These are phyloP conservation scores for Tenthredo amoena DNA, from an alignment of 2,888 invertebrate genomes.

Conservation along the genomic window DNA sequence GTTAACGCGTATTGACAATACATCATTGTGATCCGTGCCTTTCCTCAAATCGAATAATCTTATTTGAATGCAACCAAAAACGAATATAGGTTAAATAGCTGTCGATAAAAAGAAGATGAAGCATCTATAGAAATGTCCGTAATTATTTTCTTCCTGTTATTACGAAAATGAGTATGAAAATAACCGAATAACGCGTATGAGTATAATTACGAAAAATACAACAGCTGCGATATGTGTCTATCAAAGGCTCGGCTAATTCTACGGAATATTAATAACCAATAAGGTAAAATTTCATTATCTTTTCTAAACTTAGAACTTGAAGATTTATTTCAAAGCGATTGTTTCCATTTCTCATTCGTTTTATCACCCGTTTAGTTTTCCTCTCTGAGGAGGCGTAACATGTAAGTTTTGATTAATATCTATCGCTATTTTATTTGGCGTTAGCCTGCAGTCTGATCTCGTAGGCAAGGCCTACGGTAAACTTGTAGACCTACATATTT, in stretches of 20 bases:
- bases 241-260: not conserved
- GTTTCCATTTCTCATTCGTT: not conserved
- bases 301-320: too few species aligned
- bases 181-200: not conserved
- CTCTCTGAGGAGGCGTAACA: not conserved
- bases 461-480: slow-evolving; percentile 33
- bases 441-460: not conserved
- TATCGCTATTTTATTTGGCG: not conserved
- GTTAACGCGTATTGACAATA: not conserved
- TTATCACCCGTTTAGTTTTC: not conserved
- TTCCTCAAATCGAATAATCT: too few species aligned
- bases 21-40: not conserved
- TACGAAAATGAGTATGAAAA: not conserved
- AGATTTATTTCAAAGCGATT: not conserved
- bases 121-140: not conserved
- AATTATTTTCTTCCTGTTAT: not conserved
- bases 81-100: not conserved
- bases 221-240: not conserved
- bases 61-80: not conserved
- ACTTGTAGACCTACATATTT: slow-evolving; percentile 50
- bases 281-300: not conserved
- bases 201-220: not conserved
- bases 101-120: not conserved
- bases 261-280: not conserved
- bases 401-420: not conserved